These are phyloP conservation scores for Lithophane semibrunnea DNA, from an alignment of 2,888 invertebrate species.

Conservation along the genomic window DNA sequence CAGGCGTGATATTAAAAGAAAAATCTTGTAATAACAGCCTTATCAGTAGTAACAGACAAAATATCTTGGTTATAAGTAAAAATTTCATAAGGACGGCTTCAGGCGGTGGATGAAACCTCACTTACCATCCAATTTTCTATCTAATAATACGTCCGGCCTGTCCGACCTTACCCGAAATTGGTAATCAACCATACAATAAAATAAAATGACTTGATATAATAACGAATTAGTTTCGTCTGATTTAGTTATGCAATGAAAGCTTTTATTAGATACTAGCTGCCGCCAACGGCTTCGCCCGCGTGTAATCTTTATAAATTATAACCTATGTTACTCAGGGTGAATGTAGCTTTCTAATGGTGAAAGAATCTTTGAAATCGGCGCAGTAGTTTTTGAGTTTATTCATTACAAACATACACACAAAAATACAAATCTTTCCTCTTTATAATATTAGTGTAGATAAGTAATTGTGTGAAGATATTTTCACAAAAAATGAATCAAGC, in stretches of 20 bases:
- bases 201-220: neutral
- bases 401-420: too few relatives aligned
- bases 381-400: too few relatives aligned
- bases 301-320: too few relatives aligned
- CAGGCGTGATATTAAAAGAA: neutral
- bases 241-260: neutral
- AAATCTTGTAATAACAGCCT: neutral
- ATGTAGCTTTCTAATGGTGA: too few relatives aligned
- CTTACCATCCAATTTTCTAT: slow-evolving; percentile 17
- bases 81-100: neutral
- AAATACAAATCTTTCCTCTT: too few relatives aligned
- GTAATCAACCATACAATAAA: neutral
- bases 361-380: too few relatives aligned
- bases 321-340: too few relatives aligned
- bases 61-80: neutral
- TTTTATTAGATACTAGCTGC: neutral
- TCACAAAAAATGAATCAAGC: neutral
- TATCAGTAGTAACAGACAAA: neutral
- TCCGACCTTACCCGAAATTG: neutral
- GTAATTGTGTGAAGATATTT: neutral
- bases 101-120: slow-evolving; percentile 11
- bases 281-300: too few relatives aligned
- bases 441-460: neutral
- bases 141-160: neutral
- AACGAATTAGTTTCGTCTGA: neutral